These are phyloP conservation scores for Oreohelix idahoensis DNA, from an alignment of 1,140 invertebrate genomes.

Conservation along the genomic window DNA sequence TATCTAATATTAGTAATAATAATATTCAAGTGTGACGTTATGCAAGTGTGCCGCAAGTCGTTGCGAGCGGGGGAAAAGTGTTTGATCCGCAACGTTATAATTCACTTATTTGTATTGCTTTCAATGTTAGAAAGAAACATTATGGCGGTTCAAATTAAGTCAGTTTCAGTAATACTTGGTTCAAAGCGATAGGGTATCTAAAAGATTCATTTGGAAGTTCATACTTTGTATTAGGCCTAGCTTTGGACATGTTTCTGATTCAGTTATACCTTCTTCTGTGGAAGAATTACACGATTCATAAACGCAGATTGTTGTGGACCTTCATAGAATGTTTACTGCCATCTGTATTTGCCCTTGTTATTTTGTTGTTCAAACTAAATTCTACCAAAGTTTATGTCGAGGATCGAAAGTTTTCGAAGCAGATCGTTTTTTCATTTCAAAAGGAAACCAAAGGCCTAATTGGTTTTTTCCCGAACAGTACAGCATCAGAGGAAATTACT, in stretches of 20 bases:
- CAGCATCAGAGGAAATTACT: not conserved
- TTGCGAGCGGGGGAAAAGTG: too few species aligned
- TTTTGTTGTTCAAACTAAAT: not conserved
- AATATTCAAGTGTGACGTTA: too few species aligned
- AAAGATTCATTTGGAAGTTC: too few species aligned
- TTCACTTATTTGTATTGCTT: too few species aligned
- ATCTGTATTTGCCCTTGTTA: conserved; percentile 2
- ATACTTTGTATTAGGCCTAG: too few species aligned
- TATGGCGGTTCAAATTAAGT: too few species aligned
- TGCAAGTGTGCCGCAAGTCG: too few species aligned
- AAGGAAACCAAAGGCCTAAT: not conserved
- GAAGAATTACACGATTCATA: conserved; percentile 23
- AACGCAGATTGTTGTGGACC: not conserved
- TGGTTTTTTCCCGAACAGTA: conserved; percentile 2
- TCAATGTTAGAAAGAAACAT: too few species aligned
- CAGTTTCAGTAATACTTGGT: too few species aligned
- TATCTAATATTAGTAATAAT: too few species aligned
- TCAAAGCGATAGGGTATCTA: too few species aligned
- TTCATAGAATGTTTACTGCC: conserved; percentile 13
- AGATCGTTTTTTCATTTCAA: not conserved
- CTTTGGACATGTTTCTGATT: conserved; percentile 18
- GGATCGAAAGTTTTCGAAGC: not conserved
- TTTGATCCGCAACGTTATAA: too few species aligned
- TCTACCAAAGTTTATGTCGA: not conserved
- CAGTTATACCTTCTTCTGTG: conserved; percentile 13